These are phyloP conservation scores for Pollimyrus isidori DNA, from an alignment of 2,113 vertebrate genomes.

Conservation along the genomic window DNA sequence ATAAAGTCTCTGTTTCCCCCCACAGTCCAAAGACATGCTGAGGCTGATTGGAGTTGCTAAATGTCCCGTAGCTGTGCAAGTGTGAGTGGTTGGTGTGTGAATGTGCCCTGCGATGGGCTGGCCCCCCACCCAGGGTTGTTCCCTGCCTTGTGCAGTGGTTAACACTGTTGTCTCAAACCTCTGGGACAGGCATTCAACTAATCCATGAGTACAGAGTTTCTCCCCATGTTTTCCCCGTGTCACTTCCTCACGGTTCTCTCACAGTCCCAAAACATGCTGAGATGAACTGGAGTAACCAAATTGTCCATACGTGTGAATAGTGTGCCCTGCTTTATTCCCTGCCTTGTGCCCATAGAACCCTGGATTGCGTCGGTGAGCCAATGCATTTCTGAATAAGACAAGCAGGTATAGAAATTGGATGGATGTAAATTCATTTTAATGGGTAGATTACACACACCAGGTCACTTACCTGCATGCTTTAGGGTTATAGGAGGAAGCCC, in stretches of 20 bases:
- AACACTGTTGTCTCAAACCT: not conserved
- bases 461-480: not conserved
- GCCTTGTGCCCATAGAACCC: not conserved
- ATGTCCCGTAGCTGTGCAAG: too few species aligned
- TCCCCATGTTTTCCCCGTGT: not conserved
- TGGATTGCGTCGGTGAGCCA: not conserved
- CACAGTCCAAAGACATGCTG: too few species aligned
- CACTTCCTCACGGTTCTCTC: not conserved
- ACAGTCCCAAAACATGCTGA: not conserved
- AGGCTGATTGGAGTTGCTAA: too few species aligned
- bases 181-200: not conserved
- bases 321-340: not conserved
- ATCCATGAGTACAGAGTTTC: not conserved
- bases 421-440: too few species aligned
- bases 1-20: not conserved
- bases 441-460: too few species aligned
- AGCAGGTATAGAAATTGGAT: not conserved
- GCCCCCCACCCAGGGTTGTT: too few species aligned
- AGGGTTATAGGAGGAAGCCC: not conserved
- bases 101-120: too few species aligned
- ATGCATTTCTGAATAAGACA: not conserved
- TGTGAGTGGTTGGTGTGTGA: too few species aligned
- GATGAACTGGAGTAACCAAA: not conserved
- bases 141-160: not conserved
- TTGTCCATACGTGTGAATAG: not conserved